Base-by-base conservation (phyloP, 1,140 invertebrate genomes). In the Panagrolaimus sp. region DNA sequence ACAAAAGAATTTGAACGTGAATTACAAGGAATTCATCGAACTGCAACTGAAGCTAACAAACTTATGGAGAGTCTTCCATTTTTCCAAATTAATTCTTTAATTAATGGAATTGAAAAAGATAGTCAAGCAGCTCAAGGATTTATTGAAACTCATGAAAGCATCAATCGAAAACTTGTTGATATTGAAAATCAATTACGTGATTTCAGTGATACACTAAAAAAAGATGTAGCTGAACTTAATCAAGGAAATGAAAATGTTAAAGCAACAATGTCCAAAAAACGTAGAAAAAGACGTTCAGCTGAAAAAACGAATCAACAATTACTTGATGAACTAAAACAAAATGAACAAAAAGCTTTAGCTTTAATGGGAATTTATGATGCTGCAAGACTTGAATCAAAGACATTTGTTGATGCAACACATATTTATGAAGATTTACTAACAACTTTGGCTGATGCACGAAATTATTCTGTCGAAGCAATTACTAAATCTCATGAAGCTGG, bases 71-170 rank as follows among this genome's bases (percentile, higher is more conserved):
- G 23, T 45, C 65, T 76, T 46, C 69, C 66, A 25, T 44, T 73
- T 14, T 73, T 74, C 31, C 42, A 43, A 42, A 57, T 73, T 16
- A 70, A 70, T 25, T 42, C 69, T n/a, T 31, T 73, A 25, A 66
- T 73, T 27, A 66, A 74, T 65, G 72, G 72, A 14, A 68, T 73
- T n/a, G 72, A 68, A 43, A 73, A 73, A 27, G 72, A 73, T 62
- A 53, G 23, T 25, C 25, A 20, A 25, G 13, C 61, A 9, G n/a
- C 57, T 25, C 48, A 73, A 20, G 57, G 53, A 44, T 27, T n/a
- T 16, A 57, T 73, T 46, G 20, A 44, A 16, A 20, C 11, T 23
- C 27, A 51, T 7, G 20, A 65, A 31, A 42, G 25, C n/a, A 38
- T 75, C n/a, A 16, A 23, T 11, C 57, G 31, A 0, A 72, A 73